These are phyloP conservation scores for Augochlorella aurata DNA, from an alignment of 2,888 invertebrate species.

Conservation along the genomic window DNA sequence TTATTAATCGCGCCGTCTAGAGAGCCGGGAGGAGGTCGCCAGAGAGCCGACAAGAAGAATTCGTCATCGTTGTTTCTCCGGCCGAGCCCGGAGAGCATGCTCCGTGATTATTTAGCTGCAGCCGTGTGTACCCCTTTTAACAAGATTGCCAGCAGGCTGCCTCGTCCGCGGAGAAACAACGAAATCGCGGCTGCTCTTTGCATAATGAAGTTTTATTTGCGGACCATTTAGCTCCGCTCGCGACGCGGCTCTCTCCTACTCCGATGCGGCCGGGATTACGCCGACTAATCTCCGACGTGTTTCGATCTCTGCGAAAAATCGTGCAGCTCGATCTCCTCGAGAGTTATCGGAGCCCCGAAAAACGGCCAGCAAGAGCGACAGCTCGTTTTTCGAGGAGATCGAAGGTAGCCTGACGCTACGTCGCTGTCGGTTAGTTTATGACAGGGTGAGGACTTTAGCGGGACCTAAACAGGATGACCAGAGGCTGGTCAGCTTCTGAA, in stretches of 20 bases:
- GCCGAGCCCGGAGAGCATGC: neutral
- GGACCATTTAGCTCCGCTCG: neutral
- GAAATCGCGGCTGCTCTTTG: neutral
- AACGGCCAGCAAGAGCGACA: no score
- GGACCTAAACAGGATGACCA: no score
- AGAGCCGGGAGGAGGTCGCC: no score
- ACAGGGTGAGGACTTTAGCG: no score
- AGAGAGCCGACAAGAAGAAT: neutral
- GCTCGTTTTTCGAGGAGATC: no score
- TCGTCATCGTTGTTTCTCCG: neutral
- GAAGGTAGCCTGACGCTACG: no score
- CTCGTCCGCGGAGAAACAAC: neutral
- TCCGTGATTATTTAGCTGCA: neutral
- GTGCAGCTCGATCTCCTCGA: no score
- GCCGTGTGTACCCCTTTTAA: constrained; percentile 12
- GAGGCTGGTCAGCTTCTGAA: no score
- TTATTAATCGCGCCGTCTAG: no score
- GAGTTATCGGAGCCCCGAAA: no score
- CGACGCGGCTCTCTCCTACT: neutral
- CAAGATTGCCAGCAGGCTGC: neutral
- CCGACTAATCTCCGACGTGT: neutral
- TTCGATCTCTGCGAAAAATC: no score
- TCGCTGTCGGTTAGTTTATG: no score
- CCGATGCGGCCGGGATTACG: neutral
- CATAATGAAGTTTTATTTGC: constrained; percentile 12